phyloP scores from a whole-genome alignment of 37 sponge, comb jelly and placozoan genomes.

The Haliclona indistincta region DNA sequence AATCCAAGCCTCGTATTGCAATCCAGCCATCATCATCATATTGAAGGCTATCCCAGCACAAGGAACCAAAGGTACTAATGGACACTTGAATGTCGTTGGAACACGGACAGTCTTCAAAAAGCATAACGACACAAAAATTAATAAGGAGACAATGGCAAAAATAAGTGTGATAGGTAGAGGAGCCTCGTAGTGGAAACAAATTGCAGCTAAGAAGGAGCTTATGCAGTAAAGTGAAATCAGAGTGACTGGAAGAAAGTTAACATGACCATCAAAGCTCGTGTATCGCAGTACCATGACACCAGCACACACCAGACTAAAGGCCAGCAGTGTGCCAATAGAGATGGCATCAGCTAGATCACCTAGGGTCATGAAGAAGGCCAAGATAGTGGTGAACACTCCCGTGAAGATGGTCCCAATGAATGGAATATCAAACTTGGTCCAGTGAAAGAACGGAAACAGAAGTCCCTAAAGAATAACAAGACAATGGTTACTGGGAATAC shows the following conservation, averaged over 20 bases:
- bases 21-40: conserved; percentile 22
- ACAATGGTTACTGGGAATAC: no score
- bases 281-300: conserved; percentile 22
- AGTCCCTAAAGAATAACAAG: background rate
- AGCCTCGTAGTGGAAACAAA: background rate
- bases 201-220: background rate
- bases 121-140: background rate
- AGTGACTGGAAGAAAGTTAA: background rate
- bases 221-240: conserved; percentile 2
- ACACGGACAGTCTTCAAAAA: conserved; percentile 16
- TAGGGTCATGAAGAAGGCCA: background rate
- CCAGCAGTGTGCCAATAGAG: conserved; percentile 15
- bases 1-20: conserved; percentile 5
- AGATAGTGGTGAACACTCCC: background rate
- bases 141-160: background rate
- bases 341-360: conserved; percentile 17
- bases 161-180: background rate
- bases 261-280: background rate
- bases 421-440: background rate
- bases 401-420: background rate
- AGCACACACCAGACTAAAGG: conserved; percentile 19
- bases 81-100: conserved; percentile 24
- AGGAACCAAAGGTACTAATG: conserved; percentile 14
- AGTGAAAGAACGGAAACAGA: conserved; percentile 5
- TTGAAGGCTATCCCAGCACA: conserved; percentile 18